phyloP scores from a whole-genome alignment of 2,113 vertebrate genomes.

The Pangasianodon gigas region DNA sequence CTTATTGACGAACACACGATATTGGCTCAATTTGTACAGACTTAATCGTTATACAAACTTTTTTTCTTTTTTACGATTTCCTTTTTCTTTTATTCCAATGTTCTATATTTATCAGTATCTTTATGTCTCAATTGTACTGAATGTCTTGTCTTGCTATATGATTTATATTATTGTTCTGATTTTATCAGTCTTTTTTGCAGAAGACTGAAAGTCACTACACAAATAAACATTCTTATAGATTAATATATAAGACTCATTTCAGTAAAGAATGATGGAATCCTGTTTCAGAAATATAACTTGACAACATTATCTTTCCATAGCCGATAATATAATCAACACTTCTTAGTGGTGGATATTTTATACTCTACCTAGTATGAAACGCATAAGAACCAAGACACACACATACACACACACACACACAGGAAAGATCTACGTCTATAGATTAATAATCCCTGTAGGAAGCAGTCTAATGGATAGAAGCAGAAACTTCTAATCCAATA shows the following conservation, averaged over 20 bases:
- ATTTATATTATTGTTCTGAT: not conserved
- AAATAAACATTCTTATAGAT: not conserved
- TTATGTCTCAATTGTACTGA: too few relatives aligned
- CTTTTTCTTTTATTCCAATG: not conserved
- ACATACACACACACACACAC: slow-evolving; percentile 33
- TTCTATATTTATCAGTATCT: not conserved
- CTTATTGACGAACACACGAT: not conserved
- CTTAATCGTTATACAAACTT: not conserved
- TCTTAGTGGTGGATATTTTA: not conserved
- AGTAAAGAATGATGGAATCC: not conserved
- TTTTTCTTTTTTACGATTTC: not conserved
- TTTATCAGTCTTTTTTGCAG: not conserved
- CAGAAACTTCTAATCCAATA: slow-evolving; percentile 58
- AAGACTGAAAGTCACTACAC: not conserved
- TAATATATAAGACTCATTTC: not conserved
- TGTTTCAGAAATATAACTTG: not conserved
- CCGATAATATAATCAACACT: not conserved
- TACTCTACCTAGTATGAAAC: not conserved
- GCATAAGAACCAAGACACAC: not conserved
- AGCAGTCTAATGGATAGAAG: slow-evolving; percentile 60
- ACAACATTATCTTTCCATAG: not conserved
- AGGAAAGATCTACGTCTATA: slow-evolving; percentile 57
- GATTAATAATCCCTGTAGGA: slow-evolving; percentile 63
- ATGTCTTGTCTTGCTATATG: not conserved
- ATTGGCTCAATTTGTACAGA: not conserved